Evolutionary conservation across 2,113 vertebrate genomes (phyloP).

Genomic region (Dissostichus mawsoni): DNA sequence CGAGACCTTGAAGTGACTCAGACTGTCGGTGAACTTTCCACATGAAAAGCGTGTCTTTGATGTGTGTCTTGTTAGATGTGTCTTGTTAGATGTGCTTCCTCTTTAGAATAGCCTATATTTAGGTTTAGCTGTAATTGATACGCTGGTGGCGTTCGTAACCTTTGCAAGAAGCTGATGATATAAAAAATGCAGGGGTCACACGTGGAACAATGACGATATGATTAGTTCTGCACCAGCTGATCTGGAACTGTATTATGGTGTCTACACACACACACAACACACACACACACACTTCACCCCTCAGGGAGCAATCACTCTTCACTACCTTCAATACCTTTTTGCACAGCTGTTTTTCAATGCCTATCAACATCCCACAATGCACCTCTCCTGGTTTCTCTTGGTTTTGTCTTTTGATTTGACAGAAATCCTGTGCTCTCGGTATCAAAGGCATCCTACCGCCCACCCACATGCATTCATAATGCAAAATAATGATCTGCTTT

Average conservation of each 20-base stretch:
- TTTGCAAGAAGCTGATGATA: background rate
- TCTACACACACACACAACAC: background rate
- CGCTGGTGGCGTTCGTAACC: constrained; percentile 5
- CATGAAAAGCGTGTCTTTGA: constrained; percentile 11
- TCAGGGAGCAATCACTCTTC: constrained; percentile 47
- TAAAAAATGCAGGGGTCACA: background rate
- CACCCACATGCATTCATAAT: constrained; percentile 38
- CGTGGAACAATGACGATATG: background rate
- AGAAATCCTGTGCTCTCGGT: constrained; percentile 25
- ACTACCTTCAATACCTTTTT: constrained; percentile 35
- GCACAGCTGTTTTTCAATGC: constrained; percentile 38
- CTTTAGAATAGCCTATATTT: constrained; percentile 14
- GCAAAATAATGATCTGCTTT: constrained; percentile 40
- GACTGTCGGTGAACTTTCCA: constrained; percentile 1
- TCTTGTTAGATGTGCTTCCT: constrained; percentile 22
- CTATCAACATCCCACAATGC: constrained; percentile 32
- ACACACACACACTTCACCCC: constrained; percentile 25
- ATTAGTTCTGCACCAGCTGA: background rate
- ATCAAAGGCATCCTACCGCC: background rate
- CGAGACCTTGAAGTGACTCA: constrained; percentile 41
- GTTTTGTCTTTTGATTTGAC: constrained; percentile 49
- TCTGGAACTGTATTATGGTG: constrained; percentile 6
- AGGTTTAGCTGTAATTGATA: constrained; percentile 11
- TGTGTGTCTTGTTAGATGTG: constrained; percentile 16
- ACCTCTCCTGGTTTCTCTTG: constrained; percentile 9